phyloP scores from a whole-genome alignment of 2,113 vertebrate genomes.

The Labrus mixtus region DNA sequence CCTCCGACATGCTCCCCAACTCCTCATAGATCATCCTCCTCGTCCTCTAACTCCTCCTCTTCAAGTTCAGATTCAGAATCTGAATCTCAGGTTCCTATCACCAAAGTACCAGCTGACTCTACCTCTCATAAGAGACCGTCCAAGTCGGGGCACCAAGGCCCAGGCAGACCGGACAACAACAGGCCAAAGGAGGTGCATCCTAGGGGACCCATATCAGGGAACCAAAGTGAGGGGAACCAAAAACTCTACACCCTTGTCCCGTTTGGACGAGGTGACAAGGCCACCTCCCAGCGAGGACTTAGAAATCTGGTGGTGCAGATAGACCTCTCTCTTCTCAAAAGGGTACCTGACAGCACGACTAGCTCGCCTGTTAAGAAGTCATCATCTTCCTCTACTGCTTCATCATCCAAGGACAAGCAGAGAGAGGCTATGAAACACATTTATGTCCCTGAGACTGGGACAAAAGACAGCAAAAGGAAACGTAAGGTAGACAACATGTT shows the following conservation, averaged over 20 bases:
- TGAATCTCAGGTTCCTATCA: constrained; percentile 71
- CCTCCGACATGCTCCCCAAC: constrained; percentile 76
- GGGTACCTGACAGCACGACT: constrained; percentile 89
- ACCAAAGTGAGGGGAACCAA: constrained; percentile 83
- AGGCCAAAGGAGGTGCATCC: constrained; percentile 73
- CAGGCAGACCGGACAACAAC: constrained; percentile 65
- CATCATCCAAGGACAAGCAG: constrained; percentile 71
- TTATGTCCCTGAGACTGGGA: constrained; percentile 77
- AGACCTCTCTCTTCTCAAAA: constrained; percentile 92
- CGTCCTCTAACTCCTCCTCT: constrained; percentile 83
- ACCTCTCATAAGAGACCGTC: constrained; percentile 78
- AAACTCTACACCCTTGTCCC: constrained; percentile 96
- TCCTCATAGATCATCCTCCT: constrained; percentile 70
- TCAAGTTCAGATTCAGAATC: constrained; percentile 89
- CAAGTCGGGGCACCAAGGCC: constrained; percentile 68
- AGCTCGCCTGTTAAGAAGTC: constrained; percentile 78
- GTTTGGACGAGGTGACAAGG: constrained; percentile 91
- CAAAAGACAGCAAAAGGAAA: constrained; percentile 91
- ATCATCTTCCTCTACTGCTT: constrained; percentile 57
- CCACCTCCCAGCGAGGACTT: constrained; percentile 88
- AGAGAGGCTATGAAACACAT: constrained; percentile 80
- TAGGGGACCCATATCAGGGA: constrained; percentile 62
- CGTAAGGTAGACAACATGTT: constrained; percentile 88
- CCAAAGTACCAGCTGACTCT: constrained; percentile 82
- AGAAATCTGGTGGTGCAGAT: constrained; percentile 96